Evolutionary conservation across 2,797 vertebrate genomes (phyloP), one percentile per base, ranked within the genome.

Genomic region (Sternarchorhynchus goeldii): DNA sequence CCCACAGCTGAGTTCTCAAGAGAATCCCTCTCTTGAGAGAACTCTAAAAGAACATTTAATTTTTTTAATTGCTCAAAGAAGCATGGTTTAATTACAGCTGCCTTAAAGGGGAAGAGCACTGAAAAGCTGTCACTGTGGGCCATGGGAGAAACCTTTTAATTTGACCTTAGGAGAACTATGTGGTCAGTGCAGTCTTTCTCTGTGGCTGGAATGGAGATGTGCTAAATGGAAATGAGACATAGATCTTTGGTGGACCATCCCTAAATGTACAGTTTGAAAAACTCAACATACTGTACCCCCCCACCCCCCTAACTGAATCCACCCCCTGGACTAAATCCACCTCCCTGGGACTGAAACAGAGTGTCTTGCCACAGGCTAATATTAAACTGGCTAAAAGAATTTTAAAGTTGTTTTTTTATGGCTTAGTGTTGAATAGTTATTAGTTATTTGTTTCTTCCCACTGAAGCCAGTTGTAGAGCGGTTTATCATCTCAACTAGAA

Each of bases 281-380:
- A 25, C 36, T 18, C 31, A 79, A 81, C 81, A 41, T 79, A 32
- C 71, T 67, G 39, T 45, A 56, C 58, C 56, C 56, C 6, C 53
- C n/a, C 64, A 18, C 17, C 6, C 68, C 29, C 55, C n/a, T 34
- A 1, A 32, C 31, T 5, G 32, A 34, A 18, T 8, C 69, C 12
- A 29, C n/a, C 31, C 29, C 50, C 50, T 2, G 4, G 50, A 17
- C 53, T 81, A 50, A 69, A 34, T 62, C 73, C 53, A 72, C 60
- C 57, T 45, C 66, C 70, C 87, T 84, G 89, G 85, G 84, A 86
- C 86, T 86, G 87, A 90, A 87, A 88, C 87, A 88, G 85, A 89
- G 88, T 82, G 88, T 92, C 90, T 90, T 88, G 88, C 88, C 83
- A 77, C 91, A 90, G 91, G 89, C 90, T 93, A 91, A 91, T 90